These are phyloP conservation scores for Habroteleia sp. DNA, from an alignment of 2,888 invertebrate species.

Conservation along the genomic window DNA sequence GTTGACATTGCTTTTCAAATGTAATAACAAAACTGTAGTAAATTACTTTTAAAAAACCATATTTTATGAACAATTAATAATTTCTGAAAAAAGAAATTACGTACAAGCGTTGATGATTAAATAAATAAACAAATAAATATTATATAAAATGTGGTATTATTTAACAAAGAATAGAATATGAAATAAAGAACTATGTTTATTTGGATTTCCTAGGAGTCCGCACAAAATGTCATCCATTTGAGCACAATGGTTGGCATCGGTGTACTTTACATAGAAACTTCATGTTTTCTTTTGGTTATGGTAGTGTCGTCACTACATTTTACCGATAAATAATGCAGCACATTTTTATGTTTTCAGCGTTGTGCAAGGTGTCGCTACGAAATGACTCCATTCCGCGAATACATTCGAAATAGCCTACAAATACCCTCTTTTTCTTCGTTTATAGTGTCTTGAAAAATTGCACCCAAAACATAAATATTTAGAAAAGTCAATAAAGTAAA, in stretches of 20 bases:
- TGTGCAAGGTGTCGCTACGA: conserved; percentile 10
- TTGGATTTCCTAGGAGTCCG: background rate
- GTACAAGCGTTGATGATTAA: too few relatives aligned
- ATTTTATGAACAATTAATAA: too few relatives aligned
- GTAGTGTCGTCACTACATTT: conserved; percentile 29
- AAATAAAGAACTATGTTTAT: too few relatives aligned
- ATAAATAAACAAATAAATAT: too few relatives aligned
- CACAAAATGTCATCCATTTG: background rate
- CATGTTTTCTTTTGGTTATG: conserved; percentile 28
- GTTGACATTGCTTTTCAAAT: too few relatives aligned
- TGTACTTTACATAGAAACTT: background rate
- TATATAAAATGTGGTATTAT: too few relatives aligned
- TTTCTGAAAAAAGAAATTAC: too few relatives aligned
- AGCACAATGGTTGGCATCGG: background rate
- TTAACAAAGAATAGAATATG: too few relatives aligned
- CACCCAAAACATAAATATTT: conserved; percentile 13
- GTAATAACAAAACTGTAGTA: too few relatives aligned
- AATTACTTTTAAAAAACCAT: too few relatives aligned
- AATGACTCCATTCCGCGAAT: conserved; percentile 18
- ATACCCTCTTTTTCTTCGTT: background rate
- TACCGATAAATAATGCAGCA: conserved; percentile 35
- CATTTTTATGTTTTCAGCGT: conserved; percentile 17
- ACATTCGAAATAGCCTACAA: conserved; percentile 2
- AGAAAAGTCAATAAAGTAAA: conserved; percentile 24
- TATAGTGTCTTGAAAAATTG: conserved; percentile 3